Evolutionary conservation across 2,888 invertebrate species (phyloP).

Genomic region (Synanthedon andrenaeformis): DNA sequence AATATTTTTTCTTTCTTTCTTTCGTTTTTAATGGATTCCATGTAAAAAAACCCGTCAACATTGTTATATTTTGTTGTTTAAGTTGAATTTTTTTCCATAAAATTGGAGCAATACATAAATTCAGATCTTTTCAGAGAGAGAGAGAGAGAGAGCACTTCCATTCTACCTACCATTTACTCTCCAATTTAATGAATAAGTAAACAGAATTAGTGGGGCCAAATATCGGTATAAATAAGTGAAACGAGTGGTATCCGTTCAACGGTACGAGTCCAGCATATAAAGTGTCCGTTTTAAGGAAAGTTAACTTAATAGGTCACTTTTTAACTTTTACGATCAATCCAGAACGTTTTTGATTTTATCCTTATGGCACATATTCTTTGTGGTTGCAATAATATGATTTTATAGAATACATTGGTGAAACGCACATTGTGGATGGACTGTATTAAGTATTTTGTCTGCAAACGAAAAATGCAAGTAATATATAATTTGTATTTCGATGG

Average conservation of each 20-base stretch:
- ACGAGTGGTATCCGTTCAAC: constrained; percentile 41
- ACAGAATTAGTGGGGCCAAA: constrained; percentile 63
- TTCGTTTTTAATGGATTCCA: too few species aligned
- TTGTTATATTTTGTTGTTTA: too few species aligned
- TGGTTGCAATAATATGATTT: too few species aligned
- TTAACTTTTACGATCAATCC: constrained; percentile 28
- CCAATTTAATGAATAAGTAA: constrained; percentile 66
- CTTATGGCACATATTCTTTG: constrained; percentile 1
- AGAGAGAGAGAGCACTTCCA: constrained; percentile 45
- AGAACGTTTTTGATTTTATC: constrained; percentile 22
- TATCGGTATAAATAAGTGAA: constrained; percentile 64
- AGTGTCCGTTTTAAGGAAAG: constrained; percentile 46
- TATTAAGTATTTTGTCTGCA: too few species aligned
- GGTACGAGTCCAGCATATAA: constrained; percentile 51
- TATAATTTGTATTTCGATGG: too few species aligned
- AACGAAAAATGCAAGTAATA: too few species aligned
- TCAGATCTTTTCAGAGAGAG: constrained; percentile 30
- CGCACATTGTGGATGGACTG: too few species aligned
- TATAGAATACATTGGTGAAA: too few species aligned
- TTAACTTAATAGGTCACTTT: constrained; percentile 27
- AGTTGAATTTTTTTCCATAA: too few species aligned
- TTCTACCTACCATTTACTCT: constrained; percentile 40
- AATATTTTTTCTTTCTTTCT: too few species aligned
- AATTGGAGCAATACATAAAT: too few species aligned
- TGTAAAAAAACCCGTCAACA: too few species aligned